phyloP scores from a whole-genome alignment of 2,113 vertebrate species.

The Daboia siamensis region DNA sequence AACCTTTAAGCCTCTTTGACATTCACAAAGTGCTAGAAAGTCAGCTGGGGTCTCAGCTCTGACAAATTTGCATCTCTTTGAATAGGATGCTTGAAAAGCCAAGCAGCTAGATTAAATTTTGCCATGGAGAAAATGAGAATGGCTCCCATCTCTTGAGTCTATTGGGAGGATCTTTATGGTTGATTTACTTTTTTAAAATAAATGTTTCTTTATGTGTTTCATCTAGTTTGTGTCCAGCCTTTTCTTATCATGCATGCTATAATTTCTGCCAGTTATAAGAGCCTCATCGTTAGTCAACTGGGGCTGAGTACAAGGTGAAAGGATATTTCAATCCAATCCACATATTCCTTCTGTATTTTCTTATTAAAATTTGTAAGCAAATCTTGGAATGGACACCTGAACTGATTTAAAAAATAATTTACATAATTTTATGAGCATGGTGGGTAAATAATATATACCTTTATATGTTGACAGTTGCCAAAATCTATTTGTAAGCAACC shows the following conservation, averaged over 20 bases:
- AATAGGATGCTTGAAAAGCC: conserved; percentile 85
- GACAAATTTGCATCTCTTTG: conserved; percentile 86
- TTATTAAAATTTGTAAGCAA: conserved; percentile 80
- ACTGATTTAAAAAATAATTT: conserved; percentile 75
- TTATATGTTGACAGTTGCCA: background rate
- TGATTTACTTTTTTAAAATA: conserved; percentile 83
- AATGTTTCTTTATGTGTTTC: conserved; percentile 80
- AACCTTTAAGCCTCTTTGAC: conserved; percentile 86
- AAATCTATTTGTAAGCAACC: conserved; percentile 34
- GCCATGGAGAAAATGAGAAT: conserved; percentile 87
- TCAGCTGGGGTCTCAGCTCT: conserved; percentile 83
- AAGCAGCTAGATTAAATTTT: conserved; percentile 84
- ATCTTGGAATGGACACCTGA: conserved; percentile 78
- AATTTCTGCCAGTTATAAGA: conserved; percentile 68
- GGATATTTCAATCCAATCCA: conserved; percentile 73
- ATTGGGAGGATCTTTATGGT: conserved; percentile 83
- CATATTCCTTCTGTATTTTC: conserved; percentile 74
- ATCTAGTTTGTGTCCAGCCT: conserved; percentile 72
- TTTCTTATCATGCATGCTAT: conserved; percentile 63
- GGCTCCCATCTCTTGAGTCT: conserved; percentile 77
- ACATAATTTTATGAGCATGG: conserved; percentile 60
- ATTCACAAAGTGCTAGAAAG: conserved; percentile 83
- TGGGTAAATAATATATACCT: conserved; percentile 44
- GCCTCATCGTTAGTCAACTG: conserved; percentile 65
- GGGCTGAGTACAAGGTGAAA: conserved; percentile 70